phyloP scores from a whole-genome alignment of 2,113 vertebrate genomes.

The Oxyruncus cristatus region DNA sequence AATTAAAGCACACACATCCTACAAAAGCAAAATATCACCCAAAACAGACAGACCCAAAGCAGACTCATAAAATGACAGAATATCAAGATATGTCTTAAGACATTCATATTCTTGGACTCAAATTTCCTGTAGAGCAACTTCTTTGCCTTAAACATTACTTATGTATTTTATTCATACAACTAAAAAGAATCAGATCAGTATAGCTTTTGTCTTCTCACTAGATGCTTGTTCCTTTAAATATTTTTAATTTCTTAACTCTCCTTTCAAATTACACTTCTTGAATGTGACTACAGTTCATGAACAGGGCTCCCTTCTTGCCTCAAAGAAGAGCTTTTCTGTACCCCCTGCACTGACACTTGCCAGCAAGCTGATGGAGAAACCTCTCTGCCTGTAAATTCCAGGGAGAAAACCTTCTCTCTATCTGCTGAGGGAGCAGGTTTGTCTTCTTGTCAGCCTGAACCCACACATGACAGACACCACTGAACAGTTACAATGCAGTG shows the following conservation, averaged over 20 bases:
- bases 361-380: background rate
- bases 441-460: background rate
- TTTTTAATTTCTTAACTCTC: background rate
- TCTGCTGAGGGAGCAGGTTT: background rate
- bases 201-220: background rate
- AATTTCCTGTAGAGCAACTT: background rate
- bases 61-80: background rate
- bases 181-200: background rate
- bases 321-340: background rate
- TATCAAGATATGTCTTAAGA: background rate
- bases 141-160: background rate
- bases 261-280: background rate
- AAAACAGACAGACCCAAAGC: background rate
- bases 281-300: background rate
- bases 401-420: background rate
- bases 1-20: background rate
- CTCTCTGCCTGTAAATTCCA: background rate
- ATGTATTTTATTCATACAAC: background rate
- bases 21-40: background rate
- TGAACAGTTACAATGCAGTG: background rate
- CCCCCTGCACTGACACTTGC: background rate
- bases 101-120: background rate
- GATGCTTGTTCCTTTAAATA: background rate
- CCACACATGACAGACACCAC: background rate
- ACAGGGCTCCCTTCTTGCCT: background rate